phyloP scores from a whole-genome alignment of 2,797 vertebrate genomes.

The Acrocephalus scirpaceus region DNA sequence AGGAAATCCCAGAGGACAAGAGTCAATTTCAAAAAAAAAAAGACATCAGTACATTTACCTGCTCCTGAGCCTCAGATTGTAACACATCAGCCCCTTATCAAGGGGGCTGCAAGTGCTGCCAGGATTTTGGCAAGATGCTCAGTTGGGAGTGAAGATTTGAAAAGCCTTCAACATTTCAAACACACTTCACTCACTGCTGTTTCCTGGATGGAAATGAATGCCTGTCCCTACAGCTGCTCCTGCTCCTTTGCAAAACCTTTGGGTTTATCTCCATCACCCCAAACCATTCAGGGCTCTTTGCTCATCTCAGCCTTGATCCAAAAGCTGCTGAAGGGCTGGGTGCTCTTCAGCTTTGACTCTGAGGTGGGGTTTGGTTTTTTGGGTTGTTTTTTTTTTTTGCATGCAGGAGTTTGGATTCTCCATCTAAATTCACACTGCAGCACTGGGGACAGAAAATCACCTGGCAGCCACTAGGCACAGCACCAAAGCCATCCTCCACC shows the following conservation, averaged over 20 bases:
- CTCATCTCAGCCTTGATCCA: neutral
- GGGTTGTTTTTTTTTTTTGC: neutral
- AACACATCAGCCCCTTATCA: neutral
- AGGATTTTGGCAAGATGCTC: neutral
- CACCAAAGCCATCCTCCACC: neutral
- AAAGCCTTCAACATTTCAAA: neutral
- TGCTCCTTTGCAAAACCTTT: neutral
- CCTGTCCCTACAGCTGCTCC: neutral
- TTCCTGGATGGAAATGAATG: neutral
- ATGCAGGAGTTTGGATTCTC: neutral
- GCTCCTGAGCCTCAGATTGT: neutral
- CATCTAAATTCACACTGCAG: neutral
- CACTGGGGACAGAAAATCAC: neutral
- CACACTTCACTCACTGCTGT: neutral
- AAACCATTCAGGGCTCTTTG: neutral
- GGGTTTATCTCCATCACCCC: neutral
- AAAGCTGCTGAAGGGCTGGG: neutral
- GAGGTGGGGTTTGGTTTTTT: neutral
- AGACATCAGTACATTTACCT: neutral
- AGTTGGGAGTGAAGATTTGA: neutral
- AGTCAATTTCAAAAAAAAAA: neutral
- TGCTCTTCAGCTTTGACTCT: neutral
- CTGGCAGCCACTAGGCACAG: neutral
- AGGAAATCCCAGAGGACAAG: conserved; percentile 2
- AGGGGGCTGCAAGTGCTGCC: neutral